Evolutionary conservation across 2,888 invertebrate species (phyloP).

Genomic region (Conops quadrifasciatus): DNA sequence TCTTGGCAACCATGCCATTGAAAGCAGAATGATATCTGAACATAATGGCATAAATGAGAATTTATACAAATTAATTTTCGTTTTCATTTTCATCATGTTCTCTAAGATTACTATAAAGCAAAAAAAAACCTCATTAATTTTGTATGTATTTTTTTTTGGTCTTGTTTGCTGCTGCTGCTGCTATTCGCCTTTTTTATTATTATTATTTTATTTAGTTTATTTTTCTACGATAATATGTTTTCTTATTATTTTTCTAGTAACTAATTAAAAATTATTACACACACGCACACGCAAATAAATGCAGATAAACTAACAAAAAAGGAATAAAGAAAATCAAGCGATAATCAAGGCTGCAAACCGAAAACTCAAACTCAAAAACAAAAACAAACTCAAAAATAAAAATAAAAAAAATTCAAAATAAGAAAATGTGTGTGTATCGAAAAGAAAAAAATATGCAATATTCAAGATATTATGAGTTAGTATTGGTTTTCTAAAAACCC

Average conservation of each 20-base stretch:
- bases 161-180: neutral
- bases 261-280: conserved; percentile 25
- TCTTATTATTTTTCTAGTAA: too few relatives aligned
- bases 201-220: too few relatives aligned
- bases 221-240: too few relatives aligned
- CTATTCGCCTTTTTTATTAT: conserved; percentile 10
- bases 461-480: neutral
- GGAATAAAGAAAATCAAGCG: conserved; percentile 41
- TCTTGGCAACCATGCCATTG: too few relatives aligned
- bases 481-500: too few relatives aligned
- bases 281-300: conserved; percentile 20
- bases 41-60: neutral
- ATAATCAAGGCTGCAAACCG: conserved; percentile 40
- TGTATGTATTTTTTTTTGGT: conserved; percentile 15
- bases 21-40: neutral
- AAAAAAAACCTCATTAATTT: too few relatives aligned
- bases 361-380: conserved; percentile 13
- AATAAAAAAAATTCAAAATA: conserved; percentile 36
- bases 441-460: neutral
- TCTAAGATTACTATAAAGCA: too few relatives aligned
- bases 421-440: conserved; percentile 15
- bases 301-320: conserved; percentile 20
- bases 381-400: conserved; percentile 33
- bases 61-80: conserved; percentile 16
- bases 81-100: conserved; percentile 28